Base-by-base conservation (phyloP, 2,888 invertebrate species). In the Leistus spinibarbis region DNA sequence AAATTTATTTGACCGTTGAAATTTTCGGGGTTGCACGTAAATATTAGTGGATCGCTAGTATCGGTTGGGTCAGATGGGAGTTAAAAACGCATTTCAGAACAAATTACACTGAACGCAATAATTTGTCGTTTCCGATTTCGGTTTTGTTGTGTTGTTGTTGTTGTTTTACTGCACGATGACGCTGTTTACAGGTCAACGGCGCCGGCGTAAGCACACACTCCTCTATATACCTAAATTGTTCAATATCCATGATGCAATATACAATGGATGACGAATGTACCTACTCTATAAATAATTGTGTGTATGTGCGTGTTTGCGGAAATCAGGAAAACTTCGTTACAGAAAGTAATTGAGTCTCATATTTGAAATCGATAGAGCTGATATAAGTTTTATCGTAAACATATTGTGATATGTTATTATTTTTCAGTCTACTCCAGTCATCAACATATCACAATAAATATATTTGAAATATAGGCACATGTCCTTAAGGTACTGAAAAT, bases 91-190 rank as follows among this genome's bases (percentile, higher is more conserved):
- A 56, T 69, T 69, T 60, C 69, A 56, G 60, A 60, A 62, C 69
- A 60, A 69, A 69, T 69, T 69, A 69, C 69, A 23, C 57, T 57
- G 57, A 69, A 69, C 24, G 69, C 69, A 69, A 69, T 69, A 69
- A 69, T 69, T 69, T 69, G 69, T 60, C 62, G 40, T 60, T 60
- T 69, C 60, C 69, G 69, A 60, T 69, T 69, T 60, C n/a, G 16
- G 62, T 40, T 40, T 40, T 40, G 40, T 40, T 40, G 40, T 40
- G 7, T 13, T 40, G 13, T 40, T 40, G n/a, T n/a, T n/a, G n/a
- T n/a, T n/a, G n/a, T n/a, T 1, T 7, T 40, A 7, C 40, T 40
- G 40, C 40, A 7, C 13, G 40, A 13, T 40, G 40, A 7, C 13
- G 40, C 40, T 40, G 13, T 40, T 40, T 40, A 40, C 40, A 40